These are phyloP conservation scores for Arizona elegans DNA, from an alignment of 2,113 vertebrate species.

Conservation along the genomic window DNA sequence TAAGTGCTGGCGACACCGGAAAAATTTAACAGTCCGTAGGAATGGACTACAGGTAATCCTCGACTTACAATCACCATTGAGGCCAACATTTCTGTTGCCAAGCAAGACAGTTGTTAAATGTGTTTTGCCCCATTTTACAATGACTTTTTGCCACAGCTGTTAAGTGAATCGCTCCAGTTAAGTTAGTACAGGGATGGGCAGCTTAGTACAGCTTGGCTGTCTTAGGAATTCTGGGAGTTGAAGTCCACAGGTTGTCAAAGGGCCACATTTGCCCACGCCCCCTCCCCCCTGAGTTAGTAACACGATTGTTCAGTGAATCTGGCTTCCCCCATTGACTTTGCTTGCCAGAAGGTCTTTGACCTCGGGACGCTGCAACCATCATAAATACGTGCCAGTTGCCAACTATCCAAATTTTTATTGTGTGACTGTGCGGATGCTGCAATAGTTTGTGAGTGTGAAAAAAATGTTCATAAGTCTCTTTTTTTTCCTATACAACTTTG, in stretches of 20 bases:
- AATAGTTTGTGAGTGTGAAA: background rate
- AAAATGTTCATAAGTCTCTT: background rate
- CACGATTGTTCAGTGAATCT: background rate
- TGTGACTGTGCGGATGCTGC: background rate
- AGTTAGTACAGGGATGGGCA: background rate
- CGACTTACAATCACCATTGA: background rate
- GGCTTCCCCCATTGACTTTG: too few species aligned
- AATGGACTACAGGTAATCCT: background rate
- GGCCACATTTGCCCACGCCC: too few species aligned
- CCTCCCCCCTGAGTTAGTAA: background rate
- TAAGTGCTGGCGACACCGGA: slow-evolving; percentile 54
- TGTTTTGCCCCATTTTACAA: background rate
- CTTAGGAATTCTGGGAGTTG: too few species aligned
- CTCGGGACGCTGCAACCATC: too few species aligned
- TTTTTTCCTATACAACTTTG: background rate
- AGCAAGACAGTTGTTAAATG: background rate
- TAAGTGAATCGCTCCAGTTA: background rate
- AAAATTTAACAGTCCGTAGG: background rate
- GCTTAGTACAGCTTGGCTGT: too few species aligned
- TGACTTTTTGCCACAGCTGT: background rate
- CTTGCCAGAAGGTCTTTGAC: too few species aligned
- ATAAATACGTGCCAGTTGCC: background rate
- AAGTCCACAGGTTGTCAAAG: too few species aligned
- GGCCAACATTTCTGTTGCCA: background rate
- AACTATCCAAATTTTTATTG: background rate